These are phyloP conservation scores for Autographa gamma DNA, from an alignment of 2,888 invertebrate genomes.

Conservation along the genomic window DNA sequence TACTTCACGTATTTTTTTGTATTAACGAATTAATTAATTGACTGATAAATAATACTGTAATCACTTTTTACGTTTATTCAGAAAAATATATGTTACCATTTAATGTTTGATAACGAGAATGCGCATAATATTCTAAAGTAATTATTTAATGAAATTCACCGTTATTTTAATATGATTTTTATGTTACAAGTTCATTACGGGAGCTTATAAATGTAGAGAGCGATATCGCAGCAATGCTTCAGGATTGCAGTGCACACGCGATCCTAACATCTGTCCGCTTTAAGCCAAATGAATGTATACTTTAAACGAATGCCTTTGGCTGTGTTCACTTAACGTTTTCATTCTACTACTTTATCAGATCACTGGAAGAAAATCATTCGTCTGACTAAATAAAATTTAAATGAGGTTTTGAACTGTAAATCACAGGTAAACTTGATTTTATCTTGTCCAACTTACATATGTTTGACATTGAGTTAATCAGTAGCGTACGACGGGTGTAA, in stretches of 20 bases:
- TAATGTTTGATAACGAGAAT: conserved; percentile 38
- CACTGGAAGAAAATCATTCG: conserved; percentile 55
- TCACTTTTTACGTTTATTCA: conserved; percentile 38
- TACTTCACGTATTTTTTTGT: conserved; percentile 59
- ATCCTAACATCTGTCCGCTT: conserved; percentile 74
- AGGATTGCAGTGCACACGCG: conserved; percentile 70
- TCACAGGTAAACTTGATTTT: conserved; percentile 33
- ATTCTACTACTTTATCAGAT: conserved; percentile 61
- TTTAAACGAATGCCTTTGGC: conserved; percentile 65
- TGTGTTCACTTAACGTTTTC: conserved; percentile 63
- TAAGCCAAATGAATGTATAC: conserved; percentile 69
- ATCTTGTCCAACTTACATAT: conserved; percentile 16
- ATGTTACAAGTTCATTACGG: conserved; percentile 65
- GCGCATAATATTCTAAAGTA: conserved; percentile 40
- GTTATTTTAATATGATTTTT: conserved; percentile 58
- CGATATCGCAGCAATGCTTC: conserved; percentile 62
- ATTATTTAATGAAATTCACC: conserved; percentile 49
- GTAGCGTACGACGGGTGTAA: conserved; percentile 8
- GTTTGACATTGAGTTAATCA: conserved; percentile 14
- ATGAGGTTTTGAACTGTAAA: conserved; percentile 46
- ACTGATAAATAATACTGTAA: conserved; percentile 31
- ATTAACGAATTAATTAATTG: conserved; percentile 51
- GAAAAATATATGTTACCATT: conserved; percentile 42
- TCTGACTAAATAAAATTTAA: conserved; percentile 54
- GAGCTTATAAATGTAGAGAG: conserved; percentile 61